Percentiles rank a stretch among this genome's conserved stretches.
phyloP scores from a whole-genome alignment of 2,888 invertebrate species.

The Rutpela maculata region DNA sequence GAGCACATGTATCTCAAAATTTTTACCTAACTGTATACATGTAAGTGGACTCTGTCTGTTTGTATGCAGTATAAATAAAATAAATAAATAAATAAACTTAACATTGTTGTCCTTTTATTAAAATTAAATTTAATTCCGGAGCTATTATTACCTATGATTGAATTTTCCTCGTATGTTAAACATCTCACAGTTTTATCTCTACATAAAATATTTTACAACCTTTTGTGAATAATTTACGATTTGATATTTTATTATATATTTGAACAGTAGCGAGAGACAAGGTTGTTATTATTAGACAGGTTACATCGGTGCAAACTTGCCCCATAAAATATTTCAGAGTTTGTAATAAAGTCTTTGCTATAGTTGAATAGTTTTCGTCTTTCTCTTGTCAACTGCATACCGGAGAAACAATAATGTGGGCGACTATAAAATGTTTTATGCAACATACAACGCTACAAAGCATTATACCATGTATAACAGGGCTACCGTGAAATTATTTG shows the following conservation, averaged over 20 bases:
- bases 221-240: conserved; percentile 8
- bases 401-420: conserved; percentile 32
- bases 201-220: conserved; percentile 10
- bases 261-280: conserved; percentile 23
- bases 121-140: too few species aligned
- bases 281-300: conserved; percentile 28
- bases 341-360: conserved; percentile 26
- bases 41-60: too few species aligned
- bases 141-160: neutral
- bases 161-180: neutral
- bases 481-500: neutral
- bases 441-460: conserved; percentile 2
- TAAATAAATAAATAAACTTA: too few species aligned
- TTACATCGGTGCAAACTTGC: conserved; percentile 27
- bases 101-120: too few species aligned
- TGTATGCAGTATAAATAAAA: too few species aligned
- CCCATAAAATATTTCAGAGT: conserved; percentile 40
- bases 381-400: conserved; percentile 24
- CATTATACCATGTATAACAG: neutral
- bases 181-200: neutral
- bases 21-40: too few species aligned
- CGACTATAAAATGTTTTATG: conserved; percentile 26
- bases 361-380: conserved; percentile 32
- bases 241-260: conserved; percentile 9
- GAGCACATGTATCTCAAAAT: too few species aligned